Evolutionary conservation across 2,113 vertebrate genomes (phyloP), one percentile per base, ranked within the genome.

Genomic region (Epinephelus cyanopodus): DNA sequence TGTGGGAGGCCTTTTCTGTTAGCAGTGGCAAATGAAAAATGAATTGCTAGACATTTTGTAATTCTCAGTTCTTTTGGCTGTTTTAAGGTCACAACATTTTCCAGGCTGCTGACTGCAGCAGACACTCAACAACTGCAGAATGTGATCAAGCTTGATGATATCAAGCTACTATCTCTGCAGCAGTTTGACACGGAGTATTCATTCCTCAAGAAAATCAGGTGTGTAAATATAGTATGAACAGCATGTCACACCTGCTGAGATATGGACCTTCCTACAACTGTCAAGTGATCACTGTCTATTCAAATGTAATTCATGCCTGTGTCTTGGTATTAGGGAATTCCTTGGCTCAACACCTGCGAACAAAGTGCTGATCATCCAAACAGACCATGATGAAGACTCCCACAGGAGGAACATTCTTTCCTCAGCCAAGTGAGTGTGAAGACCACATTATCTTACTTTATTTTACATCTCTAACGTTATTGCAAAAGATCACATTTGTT

Each of bases 131-230:
- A 81, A 71, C 78, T 87, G 27, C 65, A 80, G 15, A 56, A 0
- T 11, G 19, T 68, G 66, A 67, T 37, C 29, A 62, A 72, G 15
- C 0, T 62, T 1, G 57, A 68, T 82, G 13, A 87, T n/a, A 10
- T 83, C 96, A 67, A 87, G 7, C 50, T 98, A 42, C 90, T 97
- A 23, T 96, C 91, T 0, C 92, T 98, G 62, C 96, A 97, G 79
- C 96, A 96, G 90, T 98, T 97, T 88, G 97, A 98, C 84, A 98
- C 96, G 0, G 97, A 98, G 73, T 89, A 94, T 56, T 96, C 97
- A 0, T 98, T 98, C 88, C 93, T 97, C 74, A 97, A 94, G 90
- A 85, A 93, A 80, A 96, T 98, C 82, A 93, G 95, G 97, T 98
- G 81, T 93, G 94, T 70, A 65, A 69, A 37, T 57, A 23, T 2